These are phyloP conservation scores for Nemurella pictetii DNA, from an alignment of 2,888 invertebrate species.

Conservation along the genomic window DNA sequence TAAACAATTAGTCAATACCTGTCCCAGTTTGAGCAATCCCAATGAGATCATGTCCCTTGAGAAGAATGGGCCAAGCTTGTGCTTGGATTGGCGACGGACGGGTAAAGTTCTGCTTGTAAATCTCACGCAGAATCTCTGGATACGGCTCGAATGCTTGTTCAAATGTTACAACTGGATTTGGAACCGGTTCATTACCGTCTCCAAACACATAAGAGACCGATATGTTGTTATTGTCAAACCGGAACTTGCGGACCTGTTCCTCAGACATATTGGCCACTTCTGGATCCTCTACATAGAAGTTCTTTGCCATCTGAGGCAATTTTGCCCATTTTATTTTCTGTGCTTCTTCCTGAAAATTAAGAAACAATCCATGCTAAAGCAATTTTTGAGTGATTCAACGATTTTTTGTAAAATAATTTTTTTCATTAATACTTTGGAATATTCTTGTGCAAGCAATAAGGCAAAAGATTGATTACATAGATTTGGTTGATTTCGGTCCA, in stretches of 20 bases:
- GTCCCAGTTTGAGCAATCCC: conserved; percentile 96
- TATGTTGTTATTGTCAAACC: conserved; percentile 69
- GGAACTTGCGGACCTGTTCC: conserved; percentile 65
- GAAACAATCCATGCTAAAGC: conserved; percentile 77
- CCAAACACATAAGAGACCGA: conserved; percentile 68
- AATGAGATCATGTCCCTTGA: conserved; percentile 90
- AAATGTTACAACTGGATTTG: conserved; percentile 79
- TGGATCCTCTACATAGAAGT: conserved; percentile 81
- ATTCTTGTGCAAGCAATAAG: not conserved
- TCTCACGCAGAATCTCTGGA: conserved; percentile 81
- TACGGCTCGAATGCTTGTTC: conserved; percentile 74
- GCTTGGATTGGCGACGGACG: conserved; percentile 90
- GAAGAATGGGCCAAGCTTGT: conserved; percentile 92
- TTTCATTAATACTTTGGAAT: too few species aligned
- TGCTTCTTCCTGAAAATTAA: conserved; percentile 54
- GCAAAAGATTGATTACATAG: conserved; percentile 52
- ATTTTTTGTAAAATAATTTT: too few species aligned
- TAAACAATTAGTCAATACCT: conserved; percentile 48
- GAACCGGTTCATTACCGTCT: conserved; percentile 55
- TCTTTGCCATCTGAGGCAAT: conserved; percentile 70
- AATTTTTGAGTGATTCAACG: conserved; percentile 95
- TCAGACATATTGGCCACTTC: conserved; percentile 66
- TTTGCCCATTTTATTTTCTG: conserved; percentile 65
- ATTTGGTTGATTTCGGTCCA: conserved; percentile 62
- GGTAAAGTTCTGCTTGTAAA: conserved; percentile 76